Evolutionary conservation across 64 coral and sea anemone genomes (phyloP).

Genomic region (Astreopora myriophthalma): DNA sequence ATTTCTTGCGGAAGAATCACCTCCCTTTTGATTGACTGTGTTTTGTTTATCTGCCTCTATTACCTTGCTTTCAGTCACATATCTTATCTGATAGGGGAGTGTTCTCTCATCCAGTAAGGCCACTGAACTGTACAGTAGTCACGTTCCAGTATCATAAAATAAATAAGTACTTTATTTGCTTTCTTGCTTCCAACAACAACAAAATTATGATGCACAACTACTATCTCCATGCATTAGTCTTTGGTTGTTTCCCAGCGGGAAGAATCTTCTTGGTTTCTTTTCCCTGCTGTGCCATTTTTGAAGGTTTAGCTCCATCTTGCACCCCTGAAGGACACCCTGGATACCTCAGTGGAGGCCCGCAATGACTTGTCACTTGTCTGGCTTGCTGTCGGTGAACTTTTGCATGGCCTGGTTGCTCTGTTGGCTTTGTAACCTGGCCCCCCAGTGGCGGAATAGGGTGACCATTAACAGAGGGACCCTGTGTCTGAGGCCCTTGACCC

Average conservation of each 20-base stretch:
- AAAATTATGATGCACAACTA: background rate
- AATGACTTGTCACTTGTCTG: background rate
- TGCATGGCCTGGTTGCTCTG: conserved; percentile 2
- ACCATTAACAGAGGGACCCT: conserved; percentile 18
- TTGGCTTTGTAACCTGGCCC: background rate
- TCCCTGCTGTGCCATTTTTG: background rate
- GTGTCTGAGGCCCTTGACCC: background rate
- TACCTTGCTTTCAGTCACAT: no score
- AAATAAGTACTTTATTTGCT: conserved; percentile 3
- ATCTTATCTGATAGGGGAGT: background rate
- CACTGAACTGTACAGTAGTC: background rate
- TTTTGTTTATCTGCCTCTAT: no score
- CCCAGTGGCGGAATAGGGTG: background rate
- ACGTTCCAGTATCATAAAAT: background rate
- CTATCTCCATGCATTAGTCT: conserved; percentile 45
- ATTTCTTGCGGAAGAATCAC: no score
- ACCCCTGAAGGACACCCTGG: background rate
- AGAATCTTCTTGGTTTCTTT: conserved; percentile 27
- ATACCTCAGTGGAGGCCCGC: background rate
- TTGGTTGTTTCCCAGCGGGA: conserved; percentile 4
- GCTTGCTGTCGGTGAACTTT: background rate
- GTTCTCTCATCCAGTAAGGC: background rate
- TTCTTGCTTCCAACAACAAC: background rate
- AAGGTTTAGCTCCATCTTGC: background rate
- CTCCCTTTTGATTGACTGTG: no score